Evolutionary conservation across 2,797 vertebrate genomes (phyloP).

Genomic region (Chloroceryle amazona): DNA sequence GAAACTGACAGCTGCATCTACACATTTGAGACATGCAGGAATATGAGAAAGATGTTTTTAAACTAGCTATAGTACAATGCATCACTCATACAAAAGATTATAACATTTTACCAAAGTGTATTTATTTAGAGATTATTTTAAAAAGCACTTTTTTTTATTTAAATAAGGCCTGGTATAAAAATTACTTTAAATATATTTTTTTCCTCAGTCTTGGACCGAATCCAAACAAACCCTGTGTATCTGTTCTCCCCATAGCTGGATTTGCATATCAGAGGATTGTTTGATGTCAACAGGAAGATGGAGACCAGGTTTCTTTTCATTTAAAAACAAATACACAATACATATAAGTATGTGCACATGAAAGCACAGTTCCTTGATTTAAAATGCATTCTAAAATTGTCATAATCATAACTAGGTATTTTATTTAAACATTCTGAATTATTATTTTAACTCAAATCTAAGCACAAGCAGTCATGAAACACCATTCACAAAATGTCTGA

Average conservation of each 20-base stretch:
- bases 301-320: constrained; percentile 88
- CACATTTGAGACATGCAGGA: not conserved
- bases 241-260: constrained; percentile 87
- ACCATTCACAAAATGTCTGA: not conserved
- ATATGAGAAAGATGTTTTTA: not conserved
- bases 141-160: constrained; percentile 62
- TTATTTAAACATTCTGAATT: constrained; percentile 39
- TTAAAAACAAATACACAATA: constrained; percentile 90
- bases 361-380: constrained; percentile 86
- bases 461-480: not conserved
- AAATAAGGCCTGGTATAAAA: constrained; percentile 64
- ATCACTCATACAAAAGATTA: not conserved
- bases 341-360: constrained; percentile 88
- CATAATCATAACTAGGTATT: constrained; percentile 65
- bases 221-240: constrained; percentile 88
- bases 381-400: constrained; percentile 87
- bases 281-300: constrained; percentile 95
- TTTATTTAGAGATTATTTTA: constrained; percentile 42
- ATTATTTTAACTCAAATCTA: not conserved
- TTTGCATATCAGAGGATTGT: constrained; percentile 98
- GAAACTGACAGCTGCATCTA: constrained; percentile 5
- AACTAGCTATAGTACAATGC: not conserved
- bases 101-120: constrained; percentile 12
- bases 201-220: constrained; percentile 86
- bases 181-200: constrained; percentile 73